phyloP scores from a whole-genome alignment of 2,797 vertebrate species.

The Pangasius krempfi region DNA sequence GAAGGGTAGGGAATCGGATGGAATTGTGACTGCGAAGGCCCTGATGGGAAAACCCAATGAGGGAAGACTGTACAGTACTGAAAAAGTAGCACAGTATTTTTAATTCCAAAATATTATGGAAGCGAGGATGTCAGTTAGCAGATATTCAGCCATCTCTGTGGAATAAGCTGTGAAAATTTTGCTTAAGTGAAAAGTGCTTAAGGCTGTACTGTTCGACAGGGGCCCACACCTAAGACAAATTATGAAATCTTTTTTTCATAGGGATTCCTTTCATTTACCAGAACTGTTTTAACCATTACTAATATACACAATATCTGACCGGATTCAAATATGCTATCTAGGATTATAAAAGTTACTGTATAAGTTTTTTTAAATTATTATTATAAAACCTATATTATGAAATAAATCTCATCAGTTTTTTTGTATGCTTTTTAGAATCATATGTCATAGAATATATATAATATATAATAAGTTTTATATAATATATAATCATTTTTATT shows the following conservation, averaged over 20 bases:
- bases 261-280: background rate
- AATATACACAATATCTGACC: background rate
- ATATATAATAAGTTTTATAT: no score
- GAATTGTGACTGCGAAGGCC: background rate
- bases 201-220: background rate
- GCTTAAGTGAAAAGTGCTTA: background rate
- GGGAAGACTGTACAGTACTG: background rate
- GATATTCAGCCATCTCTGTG: background rate
- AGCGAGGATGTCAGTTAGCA: background rate
- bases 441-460: no score
- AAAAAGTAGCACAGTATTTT: background rate
- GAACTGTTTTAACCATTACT: background rate
- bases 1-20: background rate
- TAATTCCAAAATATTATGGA: background rate
- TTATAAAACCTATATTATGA: background rate
- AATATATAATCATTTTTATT: no score
- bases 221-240: background rate
- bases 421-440: no score
- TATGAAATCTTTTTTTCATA: background rate
- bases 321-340: background rate
- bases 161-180: background rate
- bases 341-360: background rate
- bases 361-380: background rate
- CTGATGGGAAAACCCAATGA: background rate
- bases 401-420: no score